A percentile compares a stretch with the other conserved stretches of the same genome.
Evolutionary conservation across 2,797 vertebrate genomes (phyloP).

Genomic region (Nothura maculosa): DNA sequence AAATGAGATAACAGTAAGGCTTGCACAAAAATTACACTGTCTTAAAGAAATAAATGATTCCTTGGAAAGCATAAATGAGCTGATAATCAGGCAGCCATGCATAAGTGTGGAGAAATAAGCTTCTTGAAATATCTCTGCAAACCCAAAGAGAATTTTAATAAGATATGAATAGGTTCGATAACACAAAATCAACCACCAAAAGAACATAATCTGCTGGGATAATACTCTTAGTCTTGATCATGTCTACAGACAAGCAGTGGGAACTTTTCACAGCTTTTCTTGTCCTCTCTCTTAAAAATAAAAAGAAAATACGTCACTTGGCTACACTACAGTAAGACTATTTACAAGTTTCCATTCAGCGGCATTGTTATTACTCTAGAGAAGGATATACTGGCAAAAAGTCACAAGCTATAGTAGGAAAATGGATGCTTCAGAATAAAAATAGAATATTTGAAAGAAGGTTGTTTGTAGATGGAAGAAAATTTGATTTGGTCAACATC

Average conservation of each 20-base stretch:
- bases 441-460: not conserved
- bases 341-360: not conserved
- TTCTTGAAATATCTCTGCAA: conserved; percentile 57
- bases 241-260: not conserved
- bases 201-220: conserved; percentile 24
- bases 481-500: not conserved
- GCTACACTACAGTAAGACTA: not conserved
- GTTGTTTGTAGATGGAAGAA: not conserved
- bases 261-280: not conserved
- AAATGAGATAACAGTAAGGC: conserved; percentile 67
- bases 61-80: conserved; percentile 66
- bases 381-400: not conserved
- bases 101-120: conserved; percentile 41
- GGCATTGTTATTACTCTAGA: not conserved
- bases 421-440: not conserved
- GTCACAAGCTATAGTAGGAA: not conserved
- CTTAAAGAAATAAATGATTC: conserved; percentile 65
- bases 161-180: conserved; percentile 38
- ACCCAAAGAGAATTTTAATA: conserved; percentile 64
- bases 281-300: conserved; percentile 24
- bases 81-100: conserved; percentile 66
- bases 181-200: conserved; percentile 37
- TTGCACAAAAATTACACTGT: conserved; percentile 69
- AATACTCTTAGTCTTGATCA: not conserved
- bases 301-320: conserved; percentile 44